Conservation (phyloP, 2,888 invertebrate genomes). For the Geophilus truncorum region DNA sequence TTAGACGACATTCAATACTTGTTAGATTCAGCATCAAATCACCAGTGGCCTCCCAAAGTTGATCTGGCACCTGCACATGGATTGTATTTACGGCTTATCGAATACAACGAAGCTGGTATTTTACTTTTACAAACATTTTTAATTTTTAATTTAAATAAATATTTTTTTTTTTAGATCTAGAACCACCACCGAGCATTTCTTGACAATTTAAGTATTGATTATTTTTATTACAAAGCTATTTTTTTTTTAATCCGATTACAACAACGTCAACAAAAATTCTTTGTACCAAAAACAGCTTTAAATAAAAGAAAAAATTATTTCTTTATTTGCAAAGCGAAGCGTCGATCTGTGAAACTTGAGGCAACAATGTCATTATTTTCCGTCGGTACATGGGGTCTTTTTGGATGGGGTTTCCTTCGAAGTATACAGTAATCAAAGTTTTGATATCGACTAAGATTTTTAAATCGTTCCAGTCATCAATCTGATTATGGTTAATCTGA, state of each 20-base stretch:
- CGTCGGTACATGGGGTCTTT: constrained; percentile 79
- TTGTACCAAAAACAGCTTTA: background rate
- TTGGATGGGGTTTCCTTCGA: constrained; percentile 84
- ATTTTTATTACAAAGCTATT: no score
- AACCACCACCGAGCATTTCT: background rate
- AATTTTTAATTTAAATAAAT: background rate
- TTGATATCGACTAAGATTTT: constrained; percentile 60
- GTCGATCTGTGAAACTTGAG: constrained; percentile 86
- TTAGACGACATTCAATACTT: constrained; percentile 64
- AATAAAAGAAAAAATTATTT: constrained; percentile 1
- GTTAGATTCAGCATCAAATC: constrained; percentile 69
- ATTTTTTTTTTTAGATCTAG: background rate
- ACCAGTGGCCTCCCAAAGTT: constrained; percentile 58
- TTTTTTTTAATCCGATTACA: background rate
- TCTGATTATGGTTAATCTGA: constrained; percentile 84
- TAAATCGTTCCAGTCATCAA: constrained; percentile 78
- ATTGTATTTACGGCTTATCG: background rate
- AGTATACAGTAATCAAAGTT: constrained; percentile 69
- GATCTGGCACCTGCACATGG: constrained; percentile 61
- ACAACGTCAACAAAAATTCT: background rate
- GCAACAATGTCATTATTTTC: constrained; percentile 81
- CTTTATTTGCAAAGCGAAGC: constrained; percentile 77
- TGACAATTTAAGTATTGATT: no score
- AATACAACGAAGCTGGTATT: constrained; percentile 15
- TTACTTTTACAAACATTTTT: background rate